Percentiles rank a stretch among this genome's conserved stretches.
These are phyloP conservation scores for Xenopus borealis DNA, from an alignment of 2,113 vertebrate species.

Conservation along the genomic window DNA sequence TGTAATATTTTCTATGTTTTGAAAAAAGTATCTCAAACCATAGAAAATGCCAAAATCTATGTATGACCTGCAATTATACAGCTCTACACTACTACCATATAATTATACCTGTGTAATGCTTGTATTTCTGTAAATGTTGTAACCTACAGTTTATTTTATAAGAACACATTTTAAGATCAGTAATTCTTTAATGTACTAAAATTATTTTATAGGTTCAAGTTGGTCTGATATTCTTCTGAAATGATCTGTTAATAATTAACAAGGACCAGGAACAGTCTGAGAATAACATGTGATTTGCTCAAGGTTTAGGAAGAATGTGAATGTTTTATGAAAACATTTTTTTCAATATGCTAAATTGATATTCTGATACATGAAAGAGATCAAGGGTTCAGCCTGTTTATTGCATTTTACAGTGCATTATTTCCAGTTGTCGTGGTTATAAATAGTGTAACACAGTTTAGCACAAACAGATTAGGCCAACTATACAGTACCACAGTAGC, in stretches of 20 bases:
- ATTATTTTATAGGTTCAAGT: not conserved
- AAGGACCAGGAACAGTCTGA: not conserved
- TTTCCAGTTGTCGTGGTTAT: slow-evolving; percentile 7
- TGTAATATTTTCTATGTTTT: too few relatives aligned
- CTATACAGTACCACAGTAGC: not conserved
- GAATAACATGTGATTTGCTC: not conserved
- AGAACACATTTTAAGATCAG: too few relatives aligned
- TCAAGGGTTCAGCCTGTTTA: not conserved
- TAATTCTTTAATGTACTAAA: not conserved
- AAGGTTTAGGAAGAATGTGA: not conserved
- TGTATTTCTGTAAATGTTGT: too few relatives aligned
- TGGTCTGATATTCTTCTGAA: slow-evolving; percentile 2
- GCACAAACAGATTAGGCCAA: slow-evolving; percentile 14
- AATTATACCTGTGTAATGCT: too few relatives aligned
- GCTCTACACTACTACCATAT: too few relatives aligned
- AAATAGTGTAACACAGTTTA: slow-evolving; percentile 20
- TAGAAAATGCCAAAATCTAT: too few relatives aligned
- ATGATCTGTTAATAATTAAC: not conserved
- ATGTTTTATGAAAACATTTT: slow-evolving; percentile 14
- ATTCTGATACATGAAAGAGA: slow-evolving; percentile 10
- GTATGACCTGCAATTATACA: too few relatives aligned
- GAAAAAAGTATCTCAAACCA: too few relatives aligned
- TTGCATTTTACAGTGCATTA: slow-evolving; percentile 1
- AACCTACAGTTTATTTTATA: too few relatives aligned
- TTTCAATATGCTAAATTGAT: slow-evolving; percentile 12